phyloP scores from a whole-genome alignment of 2,888 invertebrate species.

The Maniola hyperantus region DNA sequence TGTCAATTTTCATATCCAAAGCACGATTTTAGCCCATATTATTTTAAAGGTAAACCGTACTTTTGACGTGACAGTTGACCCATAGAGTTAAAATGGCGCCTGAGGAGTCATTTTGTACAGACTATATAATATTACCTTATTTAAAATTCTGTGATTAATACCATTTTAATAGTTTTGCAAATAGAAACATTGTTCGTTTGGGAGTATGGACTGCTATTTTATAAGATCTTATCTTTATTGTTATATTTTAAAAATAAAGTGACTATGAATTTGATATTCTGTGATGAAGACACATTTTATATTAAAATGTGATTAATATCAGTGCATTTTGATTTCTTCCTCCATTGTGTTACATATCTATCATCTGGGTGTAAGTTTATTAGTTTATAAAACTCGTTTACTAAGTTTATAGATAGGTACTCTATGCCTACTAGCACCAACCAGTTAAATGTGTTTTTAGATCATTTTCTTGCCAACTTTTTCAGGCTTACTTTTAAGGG shows the following conservation, averaged over 20 bases:
- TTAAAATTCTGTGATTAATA: too few relatives aligned
- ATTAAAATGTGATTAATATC: conserved; percentile 74
- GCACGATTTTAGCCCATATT: too few relatives aligned
- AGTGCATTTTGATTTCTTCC: conserved; percentile 63
- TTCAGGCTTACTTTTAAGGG: too few relatives aligned
- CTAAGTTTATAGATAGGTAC: neutral
- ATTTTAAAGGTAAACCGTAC: too few relatives aligned
- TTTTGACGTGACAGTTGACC: too few relatives aligned
- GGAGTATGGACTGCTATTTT: conserved; percentile 31
- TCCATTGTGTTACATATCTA: neutral
- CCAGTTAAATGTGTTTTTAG: too few relatives aligned
- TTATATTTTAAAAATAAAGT: conserved; percentile 18
- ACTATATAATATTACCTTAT: too few relatives aligned
- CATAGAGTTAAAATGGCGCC: too few relatives aligned
- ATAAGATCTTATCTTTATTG: conserved; percentile 31
- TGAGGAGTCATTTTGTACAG: too few relatives aligned
- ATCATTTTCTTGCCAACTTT: too few relatives aligned
- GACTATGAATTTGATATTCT: conserved; percentile 52
- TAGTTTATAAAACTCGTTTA: neutral
- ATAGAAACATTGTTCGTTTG: conserved; percentile 28
- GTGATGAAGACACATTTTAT: conserved; percentile 75
- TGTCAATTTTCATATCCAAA: too few relatives aligned
- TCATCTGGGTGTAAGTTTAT: neutral
- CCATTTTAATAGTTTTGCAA: neutral
- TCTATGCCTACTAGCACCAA: too few relatives aligned